A percentile compares a stretch with the other conserved stretches of the same genome.
Conservation (phyloP, 2,113 vertebrate genomes). For the Taurulus bubalis region DNA sequence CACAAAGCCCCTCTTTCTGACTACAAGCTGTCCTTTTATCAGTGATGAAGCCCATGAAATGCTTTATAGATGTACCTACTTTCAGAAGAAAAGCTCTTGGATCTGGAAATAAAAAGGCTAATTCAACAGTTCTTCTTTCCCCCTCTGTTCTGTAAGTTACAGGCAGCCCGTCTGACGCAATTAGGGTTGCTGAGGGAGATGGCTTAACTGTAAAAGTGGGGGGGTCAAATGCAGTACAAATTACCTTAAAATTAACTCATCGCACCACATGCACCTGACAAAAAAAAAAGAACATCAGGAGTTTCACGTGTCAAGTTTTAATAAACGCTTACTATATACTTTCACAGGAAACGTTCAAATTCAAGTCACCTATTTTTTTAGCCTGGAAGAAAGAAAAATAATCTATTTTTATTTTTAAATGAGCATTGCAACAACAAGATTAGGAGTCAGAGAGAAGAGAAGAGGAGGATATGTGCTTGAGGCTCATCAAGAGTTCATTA, state of each 20-base stretch:
- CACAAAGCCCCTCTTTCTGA: conserved; percentile 44
- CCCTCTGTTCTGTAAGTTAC: conserved; percentile 48
- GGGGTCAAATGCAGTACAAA: conserved; percentile 33
- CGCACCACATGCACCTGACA: conserved; percentile 1
- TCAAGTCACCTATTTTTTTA: not conserved
- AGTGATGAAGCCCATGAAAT: conserved; percentile 42
- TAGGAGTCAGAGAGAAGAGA: not conserved
- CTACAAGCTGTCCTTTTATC: conserved; percentile 57
- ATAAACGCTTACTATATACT: not conserved
- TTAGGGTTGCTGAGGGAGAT: conserved; percentile 36
- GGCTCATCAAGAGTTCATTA: conserved; percentile 40
- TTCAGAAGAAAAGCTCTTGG: conserved; percentile 52
- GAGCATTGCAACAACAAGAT: not conserved
- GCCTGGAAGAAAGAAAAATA: not conserved
- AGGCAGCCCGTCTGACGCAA: conserved; percentile 42
- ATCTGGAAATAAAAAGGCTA: conserved; percentile 50
- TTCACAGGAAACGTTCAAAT: not conserved
- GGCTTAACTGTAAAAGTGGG: conserved; percentile 17
- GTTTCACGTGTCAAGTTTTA: not conserved
- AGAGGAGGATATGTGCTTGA: not conserved
- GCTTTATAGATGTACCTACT: conserved; percentile 46
- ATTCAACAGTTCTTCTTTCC: conserved; percentile 49
- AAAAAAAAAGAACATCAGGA: conserved; percentile 11
- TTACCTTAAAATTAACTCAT: conserved; percentile 40
- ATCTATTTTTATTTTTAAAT: not conserved